Evolutionary conservation across 2,888 invertebrate genomes (phyloP), one percentile per base, ranked within the genome.

Genomic region (Yponomeuta cagnagella): DNA sequence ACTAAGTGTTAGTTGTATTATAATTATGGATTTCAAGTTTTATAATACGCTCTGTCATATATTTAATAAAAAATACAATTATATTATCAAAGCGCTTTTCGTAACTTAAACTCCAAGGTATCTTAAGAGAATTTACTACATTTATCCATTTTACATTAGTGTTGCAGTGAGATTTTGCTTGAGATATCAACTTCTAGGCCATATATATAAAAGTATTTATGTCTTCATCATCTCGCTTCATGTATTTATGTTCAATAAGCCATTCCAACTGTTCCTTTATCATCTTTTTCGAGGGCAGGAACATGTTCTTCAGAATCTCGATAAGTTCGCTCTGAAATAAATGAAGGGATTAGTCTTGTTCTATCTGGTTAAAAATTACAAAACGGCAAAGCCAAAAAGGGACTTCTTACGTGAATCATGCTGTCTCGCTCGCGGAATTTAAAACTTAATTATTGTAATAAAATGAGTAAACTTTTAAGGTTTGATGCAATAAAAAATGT

Each of bases 251-350:
- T 90, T 99, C 99, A 75, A 99, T 99, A 67, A 99, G 95, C 99
- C 99, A 99, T 88, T 99, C 99, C 70, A 99, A 94, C 90, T 99
- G 99, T 90, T 99, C 99, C 89, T 99, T 99, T 79, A 99, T 99
- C 96, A 99, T 97, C 90, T 99, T 99, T 89, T 98, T 98, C 74
- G 98, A 98, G 43, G 99, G 99, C 82, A 99, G 93, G 94, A 99
- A 99, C 98, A 99, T 99, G 85, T 99, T 98, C 92, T 99, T 99
- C 78, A 99, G 92, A 83, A 99, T 98, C 90, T 99, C 99, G 30
- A 99, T 96, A 72, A 99, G 93, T 93, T 99, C 99, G 72, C 98
- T 97, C 94, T 94, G 87, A 71, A 88, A 88, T 71, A 76, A 74
- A 58, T 52, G 5, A 43, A 43, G 12, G 52, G 1, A 15, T 58